Evolutionary conservation across 2,888 invertebrate species (phyloP), one percentile per base, ranked within the genome.

Genomic region (Stenotaenia linearis): DNA sequence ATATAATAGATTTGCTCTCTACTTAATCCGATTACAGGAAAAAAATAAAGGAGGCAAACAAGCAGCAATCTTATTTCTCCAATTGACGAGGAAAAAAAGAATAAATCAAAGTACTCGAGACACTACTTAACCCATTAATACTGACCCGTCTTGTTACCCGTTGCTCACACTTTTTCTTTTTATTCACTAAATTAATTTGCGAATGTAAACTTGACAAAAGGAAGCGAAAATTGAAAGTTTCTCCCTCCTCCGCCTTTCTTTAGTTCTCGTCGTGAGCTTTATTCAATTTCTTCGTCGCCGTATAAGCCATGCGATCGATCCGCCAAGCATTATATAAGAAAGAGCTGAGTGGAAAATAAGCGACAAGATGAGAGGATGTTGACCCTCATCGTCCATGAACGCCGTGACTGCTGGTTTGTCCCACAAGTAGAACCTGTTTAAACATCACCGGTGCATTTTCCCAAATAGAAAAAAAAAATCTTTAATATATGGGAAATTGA

Each of bases 171-270:
- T n/a, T 1, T 50, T 50, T 23, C 21, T 56, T 23, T 56, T 56
- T 18, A 35, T n/a, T 77, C 40, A 77, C 23, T 45, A 77, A 77
- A 77, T 77, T 77, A 77, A 77, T 77, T 77, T 76, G 5, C 25
- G 30, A 76, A 76, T 76, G 76, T 76, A 76, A 77, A 77, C 25
- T 45, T 21, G 40, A 77, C 45, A 45, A 77, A 77, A 77, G 77
- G 77, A 77, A 77, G 40, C n/a, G 77, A 77, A 77, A 77, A 77
- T 77, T 77, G 77, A 77, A 77, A 77, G 77, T 77, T 77, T 77
- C 76, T 12, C n/a, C n/a, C 45, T 18, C 3, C 45, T 18, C 15
- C 45, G n/a, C 12, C 12, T 18, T 45, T 45, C 45, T 45, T 45
- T 18, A 3, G 4, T 15, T 45, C 69, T 69, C 25, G 69, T 69